phyloP scores from a whole-genome alignment of 53 echinoderm and acorn worm genomes.

The Apostichopus leukothele region DNA sequence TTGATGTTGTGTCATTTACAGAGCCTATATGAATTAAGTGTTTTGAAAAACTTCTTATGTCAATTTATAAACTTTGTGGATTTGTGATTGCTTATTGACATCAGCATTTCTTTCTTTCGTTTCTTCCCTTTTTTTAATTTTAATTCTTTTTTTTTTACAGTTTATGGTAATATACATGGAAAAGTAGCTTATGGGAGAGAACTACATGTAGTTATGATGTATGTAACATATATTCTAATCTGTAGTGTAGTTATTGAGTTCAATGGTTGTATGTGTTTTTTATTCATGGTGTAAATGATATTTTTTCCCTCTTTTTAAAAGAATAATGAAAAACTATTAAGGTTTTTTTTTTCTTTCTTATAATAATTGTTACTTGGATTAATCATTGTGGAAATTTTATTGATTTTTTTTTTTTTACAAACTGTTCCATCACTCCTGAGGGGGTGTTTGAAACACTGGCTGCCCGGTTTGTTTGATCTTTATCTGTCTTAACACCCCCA shows the following conservation, averaged over 20 bases:
- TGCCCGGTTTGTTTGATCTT: no score
- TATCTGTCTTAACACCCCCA: no score
- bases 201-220: conserved; percentile 29
- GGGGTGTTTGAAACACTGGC: no score
- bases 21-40: conserved; percentile 34
- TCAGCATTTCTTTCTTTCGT: neutral
- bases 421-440: no score
- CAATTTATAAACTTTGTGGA: conserved; percentile 9
- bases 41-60: neutral
- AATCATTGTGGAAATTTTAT: no score
- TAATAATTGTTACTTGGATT: no score
- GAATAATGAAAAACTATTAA: neutral
- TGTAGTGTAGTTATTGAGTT: conserved; percentile 17
- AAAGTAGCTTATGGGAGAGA: conserved; percentile 32
- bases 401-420: no score
- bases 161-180: conserved; percentile 39
- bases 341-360: no score
- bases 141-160: conserved; percentile 18
- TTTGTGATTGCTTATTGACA: conserved; percentile 11
- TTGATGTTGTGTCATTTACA: conserved; percentile 30
- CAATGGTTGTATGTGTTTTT: conserved; percentile 10
- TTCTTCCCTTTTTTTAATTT: neutral
- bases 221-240: conserved; percentile 17
- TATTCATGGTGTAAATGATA: conserved; percentile 13
- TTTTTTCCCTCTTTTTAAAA: neutral